These are phyloP conservation scores for Aptenodytes forsteri DNA, from an alignment of 2,113 vertebrate genomes.

Conservation along the genomic window DNA sequence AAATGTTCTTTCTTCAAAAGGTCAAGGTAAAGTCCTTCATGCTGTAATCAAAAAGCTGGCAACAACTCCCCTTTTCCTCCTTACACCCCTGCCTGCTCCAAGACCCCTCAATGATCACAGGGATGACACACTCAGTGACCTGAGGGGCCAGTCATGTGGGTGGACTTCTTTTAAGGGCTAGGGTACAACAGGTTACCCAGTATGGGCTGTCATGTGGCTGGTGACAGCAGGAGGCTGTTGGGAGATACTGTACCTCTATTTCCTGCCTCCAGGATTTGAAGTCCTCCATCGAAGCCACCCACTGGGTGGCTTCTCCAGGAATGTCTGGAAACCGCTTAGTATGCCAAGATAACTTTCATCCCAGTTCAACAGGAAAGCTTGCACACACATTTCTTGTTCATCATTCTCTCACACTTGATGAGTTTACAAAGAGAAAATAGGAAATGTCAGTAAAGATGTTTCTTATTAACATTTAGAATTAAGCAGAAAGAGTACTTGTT, in stretches of 20 bases:
- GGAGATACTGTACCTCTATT: neutral
- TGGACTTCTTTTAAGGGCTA: neutral
- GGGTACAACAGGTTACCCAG: neutral
- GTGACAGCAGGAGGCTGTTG: neutral
- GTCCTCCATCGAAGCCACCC: neutral
- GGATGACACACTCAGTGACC: neutral
- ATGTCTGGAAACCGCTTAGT: neutral
- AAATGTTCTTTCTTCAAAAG: neutral
- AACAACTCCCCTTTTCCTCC: neutral
- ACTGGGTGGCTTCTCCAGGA: neutral
- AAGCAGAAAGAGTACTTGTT: neutral
- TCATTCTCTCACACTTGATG: neutral
- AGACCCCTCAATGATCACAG: neutral
- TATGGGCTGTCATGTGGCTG: neutral
- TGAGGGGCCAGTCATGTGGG: neutral
- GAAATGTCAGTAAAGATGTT: neutral
- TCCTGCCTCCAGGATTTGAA: neutral
- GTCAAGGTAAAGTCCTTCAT: fast-evolving
- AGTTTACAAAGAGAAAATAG: neutral
- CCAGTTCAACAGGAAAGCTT: neutral
- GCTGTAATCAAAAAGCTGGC: neutral
- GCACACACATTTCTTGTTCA: neutral
- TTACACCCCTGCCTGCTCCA: neutral
- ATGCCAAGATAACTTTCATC: neutral
- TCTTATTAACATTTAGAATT: neutral